These are phyloP conservation scores for Turdus rufiventris DNA, from an alignment of 2,113 vertebrate genomes.

Conservation along the genomic window DNA sequence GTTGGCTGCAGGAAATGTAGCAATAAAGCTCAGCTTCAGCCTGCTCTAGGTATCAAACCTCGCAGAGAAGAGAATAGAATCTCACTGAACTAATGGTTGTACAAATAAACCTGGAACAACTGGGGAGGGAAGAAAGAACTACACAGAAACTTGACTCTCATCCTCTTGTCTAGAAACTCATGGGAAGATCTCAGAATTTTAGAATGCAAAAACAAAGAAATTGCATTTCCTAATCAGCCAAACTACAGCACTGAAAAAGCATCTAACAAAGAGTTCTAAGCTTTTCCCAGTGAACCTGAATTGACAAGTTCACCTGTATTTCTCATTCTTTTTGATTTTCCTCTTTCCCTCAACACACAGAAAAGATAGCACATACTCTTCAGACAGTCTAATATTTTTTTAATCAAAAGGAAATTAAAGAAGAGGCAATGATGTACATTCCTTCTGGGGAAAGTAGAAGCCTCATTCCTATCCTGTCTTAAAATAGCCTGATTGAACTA, in stretches of 20 bases:
- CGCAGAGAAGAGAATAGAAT: not conserved
- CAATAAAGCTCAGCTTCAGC: not conserved
- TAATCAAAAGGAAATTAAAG: conserved; percentile 77
- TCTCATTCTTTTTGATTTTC: conserved; percentile 57
- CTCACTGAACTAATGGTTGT: not conserved
- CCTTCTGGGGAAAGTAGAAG: conserved; percentile 62
- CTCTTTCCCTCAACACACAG: conserved; percentile 23
- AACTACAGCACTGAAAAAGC: not conserved
- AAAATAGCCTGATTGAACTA: conserved; percentile 67
- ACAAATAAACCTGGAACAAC: not conserved
- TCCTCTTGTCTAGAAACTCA: not conserved
- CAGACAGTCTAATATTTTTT: conserved; percentile 72
- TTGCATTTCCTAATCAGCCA: not conserved
- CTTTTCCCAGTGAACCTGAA: conserved; percentile 33
- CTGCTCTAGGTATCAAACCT: not conserved
- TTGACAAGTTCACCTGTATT: conserved; percentile 48
- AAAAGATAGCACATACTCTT: conserved; percentile 51
- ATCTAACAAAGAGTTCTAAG: conserved; percentile 40
- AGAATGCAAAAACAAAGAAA: not conserved
- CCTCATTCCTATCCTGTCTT: conserved; percentile 55
- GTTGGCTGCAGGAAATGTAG: not conserved
- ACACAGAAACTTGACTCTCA: not conserved
- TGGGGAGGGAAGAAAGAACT: not conserved
- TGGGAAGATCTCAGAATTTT: not conserved
- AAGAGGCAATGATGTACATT: conserved; percentile 62